A percentile compares a stretch with the other conserved stretches of the same genome.
These are phyloP conservation scores for Xiphorhynchus erythropygius DNA, from an alignment of 2,797 vertebrate species.

Conservation along the genomic window DNA sequence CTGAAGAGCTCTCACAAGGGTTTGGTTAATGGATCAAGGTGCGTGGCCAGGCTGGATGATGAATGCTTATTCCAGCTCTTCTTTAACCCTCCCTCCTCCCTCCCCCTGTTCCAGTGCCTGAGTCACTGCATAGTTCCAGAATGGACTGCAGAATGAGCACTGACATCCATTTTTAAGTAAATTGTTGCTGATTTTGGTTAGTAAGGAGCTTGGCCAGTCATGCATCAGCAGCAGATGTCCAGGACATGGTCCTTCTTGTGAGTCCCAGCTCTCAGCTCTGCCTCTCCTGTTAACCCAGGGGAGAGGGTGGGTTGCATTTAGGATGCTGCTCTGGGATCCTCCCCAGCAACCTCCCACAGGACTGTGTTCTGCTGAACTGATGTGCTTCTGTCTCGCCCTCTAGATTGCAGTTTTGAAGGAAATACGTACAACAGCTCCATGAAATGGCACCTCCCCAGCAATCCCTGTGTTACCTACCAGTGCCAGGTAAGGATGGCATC, in stretches of 20 bases:
- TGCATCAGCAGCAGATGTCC: not conserved
- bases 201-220: not conserved
- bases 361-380: not conserved
- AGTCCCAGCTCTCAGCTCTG: not conserved
- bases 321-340: not conserved
- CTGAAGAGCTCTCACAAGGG: not conserved
- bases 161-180: not conserved
- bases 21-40: not conserved
- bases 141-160: not conserved
- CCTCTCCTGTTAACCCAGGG: not conserved
- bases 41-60: not conserved
- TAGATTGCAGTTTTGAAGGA: constrained; percentile 89
- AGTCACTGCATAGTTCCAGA: not conserved
- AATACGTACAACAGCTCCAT: constrained; percentile 89
- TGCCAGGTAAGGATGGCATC: constrained; percentile 86
- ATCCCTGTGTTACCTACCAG: constrained; percentile 85
- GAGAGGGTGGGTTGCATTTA: not conserved
- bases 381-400: not conserved
- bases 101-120: not conserved
- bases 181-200: not conserved
- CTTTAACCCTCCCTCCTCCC: not conserved
- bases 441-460: constrained; percentile 84
- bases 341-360: not conserved
- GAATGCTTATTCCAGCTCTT: not conserved
- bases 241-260: accelerated